Base-by-base conservation (phyloP, 37 sponge, comb jelly and placozoan genomes). In the Ianthella basta region DNA sequence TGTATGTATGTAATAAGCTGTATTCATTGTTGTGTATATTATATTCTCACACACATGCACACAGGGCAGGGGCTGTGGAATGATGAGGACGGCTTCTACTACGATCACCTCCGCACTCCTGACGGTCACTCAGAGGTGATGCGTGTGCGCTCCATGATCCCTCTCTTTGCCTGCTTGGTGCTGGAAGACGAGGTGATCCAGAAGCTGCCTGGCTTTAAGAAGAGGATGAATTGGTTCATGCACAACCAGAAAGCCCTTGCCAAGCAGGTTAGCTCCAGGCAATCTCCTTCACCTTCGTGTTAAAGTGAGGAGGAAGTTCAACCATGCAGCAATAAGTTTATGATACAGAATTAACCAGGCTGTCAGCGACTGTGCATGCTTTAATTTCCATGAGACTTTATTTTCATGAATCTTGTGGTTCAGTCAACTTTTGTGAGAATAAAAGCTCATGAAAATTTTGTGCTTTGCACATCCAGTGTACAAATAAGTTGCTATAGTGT, bases 1-100 rank as follows among this genome's bases (percentile, higher is more conserved):
- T 44, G 50, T 44, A 44, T 10, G 8, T 44, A 44, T 44, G 50
- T 44, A 10, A 8, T 44, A 10, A 44, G 50, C 50, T 10, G 50
- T 44, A 44, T 44, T 44, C 50, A 44, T 3, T 44, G 50, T 44
- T 10, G 50, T 3, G 50, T 44, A 44, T 44, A 44, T 44, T 44
- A 8, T 44, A 8, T 44, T 10, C 50, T 10, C 50, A 44, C 50
- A 44, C 50, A 44, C 50, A 44, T 44, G 50, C 6, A 3, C 24
- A 25, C 78, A 75, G 89, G 86, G 25, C 72, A 89, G 56, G 97
- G 97, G 5, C 88, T 96, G 33, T 96, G 97, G 97, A 75, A 97
- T 74, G 93, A 95, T 15, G 84, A 89, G 40, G 98, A 97, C 80
- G 98, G 98, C 20, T 97, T 97, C 86, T 97, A 97, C 82, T 97